phyloP scores from a whole-genome alignment of 2,797 vertebrate species.

The Taeniopygia guttata region DNA sequence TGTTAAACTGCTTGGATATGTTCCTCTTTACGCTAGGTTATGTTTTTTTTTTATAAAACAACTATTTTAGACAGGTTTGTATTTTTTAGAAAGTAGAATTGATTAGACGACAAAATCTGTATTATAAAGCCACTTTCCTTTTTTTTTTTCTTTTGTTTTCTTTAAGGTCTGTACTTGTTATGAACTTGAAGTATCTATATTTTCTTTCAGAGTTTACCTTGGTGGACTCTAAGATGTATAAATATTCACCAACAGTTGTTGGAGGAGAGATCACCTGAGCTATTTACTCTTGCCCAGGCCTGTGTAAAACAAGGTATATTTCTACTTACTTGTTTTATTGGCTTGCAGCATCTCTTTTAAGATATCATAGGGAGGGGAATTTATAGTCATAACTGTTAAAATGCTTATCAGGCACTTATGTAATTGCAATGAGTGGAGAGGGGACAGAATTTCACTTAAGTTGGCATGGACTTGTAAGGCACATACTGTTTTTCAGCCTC shows the following conservation, averaged over 20 bases:
- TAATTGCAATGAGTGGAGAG: background rate
- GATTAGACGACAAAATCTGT: background rate
- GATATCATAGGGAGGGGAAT: background rate
- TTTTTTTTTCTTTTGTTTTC: background rate
- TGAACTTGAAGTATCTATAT: background rate
- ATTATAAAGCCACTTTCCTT: background rate
- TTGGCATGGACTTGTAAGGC: background rate
- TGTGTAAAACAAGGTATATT: slow-evolving; percentile 84
- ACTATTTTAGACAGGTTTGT: background rate
- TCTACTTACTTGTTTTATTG: background rate
- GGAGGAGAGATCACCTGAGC: slow-evolving; percentile 87
- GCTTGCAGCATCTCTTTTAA: background rate
- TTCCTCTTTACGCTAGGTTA: background rate
- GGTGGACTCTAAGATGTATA: slow-evolving; percentile 90
- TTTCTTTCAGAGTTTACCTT: slow-evolving; percentile 82
- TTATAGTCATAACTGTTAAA: background rate
- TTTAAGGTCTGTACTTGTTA: background rate
- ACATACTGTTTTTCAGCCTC: background rate
- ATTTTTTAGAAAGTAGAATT: background rate
- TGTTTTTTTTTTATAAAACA: background rate
- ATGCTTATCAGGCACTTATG: background rate
- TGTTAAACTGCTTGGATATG: background rate
- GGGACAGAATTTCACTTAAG: background rate
- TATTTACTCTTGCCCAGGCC: slow-evolving; percentile 77
- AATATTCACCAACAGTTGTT: slow-evolving; percentile 90